These are phyloP conservation scores for Dicerorhinus sumatrensis DNA, from an alignment of 2,113 vertebrate genomes.

Conservation along the genomic window DNA sequence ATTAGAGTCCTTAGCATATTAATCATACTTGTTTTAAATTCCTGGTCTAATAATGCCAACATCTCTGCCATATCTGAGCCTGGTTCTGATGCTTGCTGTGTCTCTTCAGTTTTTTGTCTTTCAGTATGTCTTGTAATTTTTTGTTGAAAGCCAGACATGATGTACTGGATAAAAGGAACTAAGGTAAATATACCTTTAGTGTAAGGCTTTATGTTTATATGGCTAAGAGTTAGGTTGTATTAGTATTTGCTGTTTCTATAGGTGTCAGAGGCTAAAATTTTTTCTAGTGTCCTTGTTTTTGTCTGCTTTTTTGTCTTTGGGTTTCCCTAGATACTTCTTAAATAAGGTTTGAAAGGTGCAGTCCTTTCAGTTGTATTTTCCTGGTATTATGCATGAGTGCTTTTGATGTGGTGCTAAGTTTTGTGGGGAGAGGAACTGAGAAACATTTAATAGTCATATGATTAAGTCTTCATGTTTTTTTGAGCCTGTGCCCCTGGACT, in stretches of 20 bases:
- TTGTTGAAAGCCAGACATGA: neutral
- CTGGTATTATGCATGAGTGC: neutral
- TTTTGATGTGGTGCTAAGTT: neutral
- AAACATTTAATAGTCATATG: neutral
- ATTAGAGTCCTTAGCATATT: neutral
- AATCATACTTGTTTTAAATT: neutral
- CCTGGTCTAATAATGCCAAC: neutral
- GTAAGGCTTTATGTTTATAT: neutral
- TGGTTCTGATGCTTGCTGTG: neutral
- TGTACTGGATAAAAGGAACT: neutral
- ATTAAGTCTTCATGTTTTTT: neutral
- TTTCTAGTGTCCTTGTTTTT: neutral
- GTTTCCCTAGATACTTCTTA: neutral
- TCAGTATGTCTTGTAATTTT: neutral
- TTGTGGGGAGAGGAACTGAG: neutral
- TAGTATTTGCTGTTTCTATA: neutral
- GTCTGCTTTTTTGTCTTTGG: neutral
- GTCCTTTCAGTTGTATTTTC: neutral
- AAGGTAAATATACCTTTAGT: neutral
- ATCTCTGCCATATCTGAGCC: neutral
- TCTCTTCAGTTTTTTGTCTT: neutral
- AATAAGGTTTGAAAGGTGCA: neutral
- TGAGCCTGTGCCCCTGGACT: neutral
- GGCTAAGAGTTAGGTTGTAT: neutral
- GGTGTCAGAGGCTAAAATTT: neutral